A percentile compares a stretch with the other conserved stretches of the same genome.
phyloP scores from a whole-genome alignment of 2,113 vertebrate species.

The Etia nguti region DNA sequence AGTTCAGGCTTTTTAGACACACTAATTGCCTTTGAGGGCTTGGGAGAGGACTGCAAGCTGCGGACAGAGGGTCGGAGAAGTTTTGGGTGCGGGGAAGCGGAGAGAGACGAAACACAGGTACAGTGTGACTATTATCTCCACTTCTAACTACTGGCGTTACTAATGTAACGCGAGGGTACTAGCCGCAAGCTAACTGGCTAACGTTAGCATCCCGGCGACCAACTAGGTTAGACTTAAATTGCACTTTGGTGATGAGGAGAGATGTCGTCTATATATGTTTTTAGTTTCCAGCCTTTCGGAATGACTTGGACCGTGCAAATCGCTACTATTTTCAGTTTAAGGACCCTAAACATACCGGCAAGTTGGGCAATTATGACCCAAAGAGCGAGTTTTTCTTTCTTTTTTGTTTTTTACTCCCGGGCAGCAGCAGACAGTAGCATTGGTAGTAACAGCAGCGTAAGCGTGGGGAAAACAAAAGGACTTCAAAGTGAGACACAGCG shows the following conservation, averaged over 20 bases:
- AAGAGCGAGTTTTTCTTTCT: background rate
- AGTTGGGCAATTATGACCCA: background rate
- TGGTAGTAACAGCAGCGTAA: slow-evolving; percentile 1
- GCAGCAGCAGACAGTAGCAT: background rate
- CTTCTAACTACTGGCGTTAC: slow-evolving; percentile 65
- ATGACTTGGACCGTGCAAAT: background rate
- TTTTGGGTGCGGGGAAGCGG: slow-evolving; percentile 30
- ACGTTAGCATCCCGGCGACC: slow-evolving; percentile 50
- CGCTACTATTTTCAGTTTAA: background rate
- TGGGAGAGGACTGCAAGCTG: background rate
- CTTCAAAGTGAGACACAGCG: slow-evolving; percentile 18
- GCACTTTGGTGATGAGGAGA: slow-evolving; percentile 3
- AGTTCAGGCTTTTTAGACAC: slow-evolving; percentile 15
- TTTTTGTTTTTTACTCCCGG: background rate
- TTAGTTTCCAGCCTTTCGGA: background rate
- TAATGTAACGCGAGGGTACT: slow-evolving; percentile 50
- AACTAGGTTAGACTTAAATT: slow-evolving; percentile 16
- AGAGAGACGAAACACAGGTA: slow-evolving; percentile 48
- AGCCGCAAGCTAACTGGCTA: slow-evolving; percentile 63
- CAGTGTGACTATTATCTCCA: slow-evolving; percentile 40
- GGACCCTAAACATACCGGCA: background rate
- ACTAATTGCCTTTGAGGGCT: background rate
- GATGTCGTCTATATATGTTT: background rate
- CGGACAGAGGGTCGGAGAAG: background rate
- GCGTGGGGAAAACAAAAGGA: slow-evolving; percentile 62